Percentiles rank a stretch among this genome's conserved stretches.
Evolutionary conservation across 1,140 invertebrate genomes (phyloP).

Genomic region (Babylonia areolata): DNA sequence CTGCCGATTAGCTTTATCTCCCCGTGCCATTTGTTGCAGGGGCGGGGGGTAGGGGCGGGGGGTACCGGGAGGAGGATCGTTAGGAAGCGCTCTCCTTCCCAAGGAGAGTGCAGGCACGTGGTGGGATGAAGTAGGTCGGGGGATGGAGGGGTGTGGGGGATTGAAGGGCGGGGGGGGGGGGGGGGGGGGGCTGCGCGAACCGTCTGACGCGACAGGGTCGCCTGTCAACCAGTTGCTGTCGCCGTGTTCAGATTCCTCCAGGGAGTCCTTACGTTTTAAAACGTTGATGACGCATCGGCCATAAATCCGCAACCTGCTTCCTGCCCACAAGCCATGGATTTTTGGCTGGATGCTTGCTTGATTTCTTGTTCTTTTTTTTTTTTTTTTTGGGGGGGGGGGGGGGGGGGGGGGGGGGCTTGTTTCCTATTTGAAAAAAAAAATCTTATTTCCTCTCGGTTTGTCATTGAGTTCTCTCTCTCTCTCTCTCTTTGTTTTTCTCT

Average conservation of each 20-base stretch:
- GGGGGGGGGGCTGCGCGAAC: not conserved
- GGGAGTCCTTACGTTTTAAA: not conserved
- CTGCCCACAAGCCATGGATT: not conserved
- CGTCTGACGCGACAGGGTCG: not conserved
- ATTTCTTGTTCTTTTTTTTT: too few relatives aligned
- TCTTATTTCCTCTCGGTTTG: too few relatives aligned
- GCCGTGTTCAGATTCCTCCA: not conserved
- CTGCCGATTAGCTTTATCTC: constrained; percentile 5
- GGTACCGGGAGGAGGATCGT: too few relatives aligned
- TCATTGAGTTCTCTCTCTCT: too few relatives aligned
- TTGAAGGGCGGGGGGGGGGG: not conserved
- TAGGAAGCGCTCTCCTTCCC: too few relatives aligned
- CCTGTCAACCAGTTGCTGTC: not conserved
- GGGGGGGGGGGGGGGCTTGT: too few relatives aligned
- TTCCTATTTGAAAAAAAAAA: too few relatives aligned
- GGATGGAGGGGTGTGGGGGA: not conserved
- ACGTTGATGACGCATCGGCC: not conserved
- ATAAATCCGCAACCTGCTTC: not conserved
- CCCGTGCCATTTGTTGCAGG: constrained; percentile 13
- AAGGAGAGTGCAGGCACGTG: too few relatives aligned
- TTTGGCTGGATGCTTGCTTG: too few relatives aligned
- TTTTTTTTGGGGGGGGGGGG: too few relatives aligned
- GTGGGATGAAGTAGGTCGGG: too few relatives aligned
- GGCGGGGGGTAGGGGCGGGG: not conserved
- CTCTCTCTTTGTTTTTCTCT: too few relatives aligned